Percentiles rank a stretch among this genome's conserved stretches.
These are phyloP conservation scores for Pandemis heparana DNA, from an alignment of 2,888 invertebrate species.

Conservation along the genomic window DNA sequence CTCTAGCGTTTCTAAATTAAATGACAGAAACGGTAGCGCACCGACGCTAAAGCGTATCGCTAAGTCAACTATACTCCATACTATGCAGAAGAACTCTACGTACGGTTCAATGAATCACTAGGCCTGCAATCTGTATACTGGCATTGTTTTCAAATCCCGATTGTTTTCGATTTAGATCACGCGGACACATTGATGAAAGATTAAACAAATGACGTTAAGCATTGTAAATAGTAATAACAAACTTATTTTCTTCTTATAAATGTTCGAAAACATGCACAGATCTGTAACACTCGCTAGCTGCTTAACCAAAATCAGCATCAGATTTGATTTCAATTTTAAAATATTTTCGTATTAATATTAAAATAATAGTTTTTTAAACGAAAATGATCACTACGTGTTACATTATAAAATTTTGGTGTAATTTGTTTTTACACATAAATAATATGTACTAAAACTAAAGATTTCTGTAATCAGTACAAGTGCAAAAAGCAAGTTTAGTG, in stretches of 20 bases:
- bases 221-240: constrained; percentile 49
- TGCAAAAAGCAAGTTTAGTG: not conserved
- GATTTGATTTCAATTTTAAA: not conserved
- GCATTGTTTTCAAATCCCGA: constrained; percentile 74
- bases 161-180: constrained; percentile 69
- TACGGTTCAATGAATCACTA: constrained; percentile 70
- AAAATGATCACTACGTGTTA: not conserved
- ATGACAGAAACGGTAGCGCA: constrained; percentile 8
- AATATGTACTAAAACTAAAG: not conserved
- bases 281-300: not conserved
- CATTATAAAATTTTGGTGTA: not conserved
- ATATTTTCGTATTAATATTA: not conserved
- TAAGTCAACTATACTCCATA: constrained; percentile 62
- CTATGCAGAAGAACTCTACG: constrained; percentile 57
- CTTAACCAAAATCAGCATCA: not conserved
- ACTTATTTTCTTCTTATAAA: constrained; percentile 2
- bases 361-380: too few species aligned
- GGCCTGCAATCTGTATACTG: constrained; percentile 59
- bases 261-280: not conserved
- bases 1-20: not conserved
- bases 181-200: constrained; percentile 59
- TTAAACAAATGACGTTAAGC: constrained; percentile 67
- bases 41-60: constrained; percentile 56
- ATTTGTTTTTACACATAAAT: not conserved
- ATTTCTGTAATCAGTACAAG: not conserved